A percentile compares a stretch with the other conserved stretches of the same genome.
Conservation (phyloP, 2,797 vertebrate genomes). For the Scarus forsteni region DNA sequence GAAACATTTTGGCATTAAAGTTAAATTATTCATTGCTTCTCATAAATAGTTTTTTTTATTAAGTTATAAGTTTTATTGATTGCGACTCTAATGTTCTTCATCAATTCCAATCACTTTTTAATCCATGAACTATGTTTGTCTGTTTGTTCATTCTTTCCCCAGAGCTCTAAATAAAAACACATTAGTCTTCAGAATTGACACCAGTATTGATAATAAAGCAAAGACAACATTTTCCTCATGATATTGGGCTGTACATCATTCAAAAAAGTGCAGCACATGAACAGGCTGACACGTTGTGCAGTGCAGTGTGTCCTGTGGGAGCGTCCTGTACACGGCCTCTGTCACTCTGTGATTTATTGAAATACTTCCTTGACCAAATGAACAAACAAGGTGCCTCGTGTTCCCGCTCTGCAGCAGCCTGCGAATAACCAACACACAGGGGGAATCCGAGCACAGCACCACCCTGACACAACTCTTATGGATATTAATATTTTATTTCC, state of each 20-base stretch:
- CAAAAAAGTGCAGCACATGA: conserved; percentile 20
- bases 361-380: conserved; percentile 50
- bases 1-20: no score
- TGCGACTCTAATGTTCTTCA: no score
- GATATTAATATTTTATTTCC: conserved; percentile 71
- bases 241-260: conserved; percentile 1
- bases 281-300: conserved; percentile 14
- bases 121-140: no score
- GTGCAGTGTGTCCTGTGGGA: conserved; percentile 11
- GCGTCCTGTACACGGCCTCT: conserved; percentile 16
- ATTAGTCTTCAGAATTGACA: neutral
- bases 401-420: conserved; percentile 26
- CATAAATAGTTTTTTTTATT: no score
- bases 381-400: conserved; percentile 30
- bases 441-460: conserved; percentile 61
- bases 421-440: conserved; percentile 60
- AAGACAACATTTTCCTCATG: neutral
- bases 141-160: neutral
- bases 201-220: neutral
- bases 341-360: conserved; percentile 62
- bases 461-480: conserved; percentile 58
- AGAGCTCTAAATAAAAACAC: neutral
- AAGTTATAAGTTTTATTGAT: no score
- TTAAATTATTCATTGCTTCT: no score
- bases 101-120: neutral